Conservation (phyloP, 1,140 invertebrate species). For the Planococcus citri region DNA sequence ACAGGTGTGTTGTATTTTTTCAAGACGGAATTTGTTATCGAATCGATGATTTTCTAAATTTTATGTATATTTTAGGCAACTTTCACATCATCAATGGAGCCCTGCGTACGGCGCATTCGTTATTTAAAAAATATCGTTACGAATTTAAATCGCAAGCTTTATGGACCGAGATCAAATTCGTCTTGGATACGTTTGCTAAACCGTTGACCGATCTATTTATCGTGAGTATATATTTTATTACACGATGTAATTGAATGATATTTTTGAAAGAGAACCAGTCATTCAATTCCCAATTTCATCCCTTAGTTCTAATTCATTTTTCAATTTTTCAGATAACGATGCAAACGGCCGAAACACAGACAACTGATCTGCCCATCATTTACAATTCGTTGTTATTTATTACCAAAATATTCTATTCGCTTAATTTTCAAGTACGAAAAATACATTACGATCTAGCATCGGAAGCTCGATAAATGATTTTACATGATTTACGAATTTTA, state of each 20-base stretch:
- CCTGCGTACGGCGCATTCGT: constrained; percentile 83
- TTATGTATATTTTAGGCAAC: constrained; percentile 52
- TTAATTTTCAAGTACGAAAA: constrained; percentile 71
- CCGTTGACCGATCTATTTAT: constrained; percentile 83
- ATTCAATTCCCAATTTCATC: not conserved
- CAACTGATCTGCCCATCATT: constrained; percentile 74
- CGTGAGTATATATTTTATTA: constrained; percentile 41
- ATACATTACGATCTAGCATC: not conserved
- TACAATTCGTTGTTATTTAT: constrained; percentile 80
- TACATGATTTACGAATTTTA: not conserved
- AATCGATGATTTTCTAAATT: no score
- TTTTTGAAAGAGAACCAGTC: no score
- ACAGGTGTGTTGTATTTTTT: not conserved
- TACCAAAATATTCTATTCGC: constrained; percentile 92
- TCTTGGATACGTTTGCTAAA: constrained; percentile 82
- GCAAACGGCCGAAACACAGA: constrained; percentile 62
- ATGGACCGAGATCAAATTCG: constrained; percentile 95
- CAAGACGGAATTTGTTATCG: no score
- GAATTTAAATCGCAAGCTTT: constrained; percentile 90
- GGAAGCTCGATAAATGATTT: not conserved
- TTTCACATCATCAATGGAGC: constrained; percentile 93
- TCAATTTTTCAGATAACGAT: constrained; percentile 57
- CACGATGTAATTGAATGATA: not conserved
- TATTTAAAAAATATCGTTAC: constrained; percentile 90
- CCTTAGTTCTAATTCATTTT: constrained; percentile 5